Evolutionary conservation across 1,140 invertebrate genomes (phyloP).

Genomic region (Drosophila hydei): DNA sequence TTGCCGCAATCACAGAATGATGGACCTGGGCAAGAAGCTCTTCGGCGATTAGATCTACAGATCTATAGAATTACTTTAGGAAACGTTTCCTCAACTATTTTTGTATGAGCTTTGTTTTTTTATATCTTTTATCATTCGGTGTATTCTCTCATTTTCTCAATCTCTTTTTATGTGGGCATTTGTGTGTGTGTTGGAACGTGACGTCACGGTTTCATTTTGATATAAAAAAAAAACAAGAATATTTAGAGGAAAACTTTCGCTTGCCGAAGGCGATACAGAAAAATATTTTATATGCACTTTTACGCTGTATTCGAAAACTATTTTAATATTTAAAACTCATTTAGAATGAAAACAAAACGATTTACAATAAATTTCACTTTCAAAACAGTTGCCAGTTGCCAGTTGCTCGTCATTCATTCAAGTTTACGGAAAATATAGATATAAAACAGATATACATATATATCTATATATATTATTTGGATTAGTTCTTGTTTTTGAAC

Average conservation of each 20-base stretch:
- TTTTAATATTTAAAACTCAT: slow-evolving; percentile 61
- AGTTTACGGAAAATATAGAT: slow-evolving; percentile 8
- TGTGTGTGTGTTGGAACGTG: slow-evolving; percentile 33
- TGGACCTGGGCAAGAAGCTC: slow-evolving; percentile 93
- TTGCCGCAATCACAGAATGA: slow-evolving; percentile 93
- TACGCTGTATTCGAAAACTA: slow-evolving; percentile 65
- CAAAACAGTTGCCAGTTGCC: slow-evolving; percentile 39
- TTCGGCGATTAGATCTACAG: slow-evolving; percentile 89
- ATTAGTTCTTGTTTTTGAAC: slow-evolving; percentile 51
- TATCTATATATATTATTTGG: slow-evolving; percentile 18
- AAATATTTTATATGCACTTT: slow-evolving; percentile 73
- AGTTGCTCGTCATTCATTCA: slow-evolving; percentile 51
- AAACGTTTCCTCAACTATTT: slow-evolving; percentile 28
- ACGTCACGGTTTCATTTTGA: slow-evolving; percentile 30
- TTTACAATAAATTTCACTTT: slow-evolving; percentile 46
- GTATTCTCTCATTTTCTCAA: slow-evolving; percentile 21
- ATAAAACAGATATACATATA: background rate
- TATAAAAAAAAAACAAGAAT: slow-evolving; percentile 3
- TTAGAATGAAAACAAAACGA: slow-evolving; percentile 31
- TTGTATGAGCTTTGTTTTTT: slow-evolving; percentile 36
- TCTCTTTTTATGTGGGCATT: slow-evolving; percentile 13
- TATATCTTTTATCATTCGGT: slow-evolving; percentile 22
- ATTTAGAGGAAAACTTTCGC: slow-evolving; percentile 7
- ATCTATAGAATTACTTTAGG: slow-evolving; percentile 12
- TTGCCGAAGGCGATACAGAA: slow-evolving; percentile 28